Conservation (phyloP, 2,113 vertebrate genomes). For the Psammodynastes pulverulentus region DNA sequence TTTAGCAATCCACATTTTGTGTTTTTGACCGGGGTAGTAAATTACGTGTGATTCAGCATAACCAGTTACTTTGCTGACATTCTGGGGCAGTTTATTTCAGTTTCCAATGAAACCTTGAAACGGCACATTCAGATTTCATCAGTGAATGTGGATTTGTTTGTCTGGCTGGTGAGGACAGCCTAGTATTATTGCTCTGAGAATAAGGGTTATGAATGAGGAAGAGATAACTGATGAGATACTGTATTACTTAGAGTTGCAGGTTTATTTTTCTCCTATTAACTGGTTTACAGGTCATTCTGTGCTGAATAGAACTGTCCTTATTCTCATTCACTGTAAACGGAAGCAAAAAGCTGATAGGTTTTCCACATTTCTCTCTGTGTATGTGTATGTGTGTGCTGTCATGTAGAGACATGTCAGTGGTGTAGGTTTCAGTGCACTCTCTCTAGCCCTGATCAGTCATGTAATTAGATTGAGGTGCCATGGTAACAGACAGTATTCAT, state of each 20-base stretch:
- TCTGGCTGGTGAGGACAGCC: conserved; percentile 31
- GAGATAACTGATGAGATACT: conserved; percentile 56
- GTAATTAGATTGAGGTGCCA: conserved; percentile 82
- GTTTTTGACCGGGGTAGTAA: conserved; percentile 44
- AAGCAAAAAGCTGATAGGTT: conserved; percentile 56
- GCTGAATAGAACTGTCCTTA: conserved; percentile 22
- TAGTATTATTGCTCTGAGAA: conserved; percentile 28
- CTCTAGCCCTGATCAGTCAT: conserved; percentile 73
- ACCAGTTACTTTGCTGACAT: conserved; percentile 59
- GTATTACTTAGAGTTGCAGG: conserved; percentile 52
- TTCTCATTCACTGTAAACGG: conserved; percentile 37
- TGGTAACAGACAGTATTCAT: conserved; percentile 79
- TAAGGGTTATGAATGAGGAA: conserved; percentile 56
- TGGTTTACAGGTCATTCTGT: conserved; percentile 32
- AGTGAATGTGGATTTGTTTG: conserved; percentile 41
- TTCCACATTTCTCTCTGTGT: conserved; percentile 28
- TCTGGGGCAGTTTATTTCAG: conserved; percentile 53
- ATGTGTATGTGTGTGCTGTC: conserved; percentile 48
- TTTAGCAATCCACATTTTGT: conserved; percentile 47
- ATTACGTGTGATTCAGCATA: conserved; percentile 56
- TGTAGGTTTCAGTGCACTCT: conserved; percentile 68
- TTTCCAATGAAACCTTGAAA: conserved; percentile 49
- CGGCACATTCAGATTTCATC: conserved; percentile 53
- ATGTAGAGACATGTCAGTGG: conserved; percentile 68
- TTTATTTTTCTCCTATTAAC: conserved; percentile 47